These are phyloP conservation scores for Eretmochelys imbricata DNA, from an alignment of 2,113 vertebrate genomes.

Conservation along the genomic window DNA sequence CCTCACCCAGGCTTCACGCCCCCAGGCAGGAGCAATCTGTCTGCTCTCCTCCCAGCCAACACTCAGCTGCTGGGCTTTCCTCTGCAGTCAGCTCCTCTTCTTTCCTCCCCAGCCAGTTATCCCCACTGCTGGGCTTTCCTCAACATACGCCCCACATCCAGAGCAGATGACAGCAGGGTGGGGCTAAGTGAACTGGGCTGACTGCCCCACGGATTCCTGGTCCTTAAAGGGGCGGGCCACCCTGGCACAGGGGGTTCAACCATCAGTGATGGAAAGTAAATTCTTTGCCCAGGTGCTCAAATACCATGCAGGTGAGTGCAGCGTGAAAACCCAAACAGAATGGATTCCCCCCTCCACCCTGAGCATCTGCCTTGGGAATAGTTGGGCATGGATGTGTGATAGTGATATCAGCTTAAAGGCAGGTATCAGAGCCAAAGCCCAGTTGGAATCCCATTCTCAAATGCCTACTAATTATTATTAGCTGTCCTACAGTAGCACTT, in stretches of 20 bases:
- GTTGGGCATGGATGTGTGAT: rapidly evolving
- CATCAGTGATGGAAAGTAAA: not conserved
- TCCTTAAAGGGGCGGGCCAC: too few species aligned
- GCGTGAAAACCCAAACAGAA: not conserved
- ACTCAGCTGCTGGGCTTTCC: too few species aligned
- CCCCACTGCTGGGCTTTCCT: too few species aligned
- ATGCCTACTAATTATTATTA: not conserved
- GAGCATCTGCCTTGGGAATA: rapidly evolving
- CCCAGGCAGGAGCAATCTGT: not conserved
- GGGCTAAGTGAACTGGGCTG: not conserved
- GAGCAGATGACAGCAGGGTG: not conserved
- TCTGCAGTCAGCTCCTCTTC: not conserved
- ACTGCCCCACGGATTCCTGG: not conserved
- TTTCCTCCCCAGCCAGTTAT: not conserved
- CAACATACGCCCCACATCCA: not conserved
- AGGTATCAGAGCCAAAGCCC: not conserved
- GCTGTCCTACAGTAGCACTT: not conserved
- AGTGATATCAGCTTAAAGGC: not conserved
- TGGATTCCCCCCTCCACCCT: rapidly evolving
- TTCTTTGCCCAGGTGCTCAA: not conserved
- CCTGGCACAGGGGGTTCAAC: not conserved
- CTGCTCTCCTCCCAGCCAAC: not conserved
- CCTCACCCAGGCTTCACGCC: not conserved
- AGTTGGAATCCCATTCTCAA: not conserved
- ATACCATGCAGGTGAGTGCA: rapidly evolving